Evolutionary conservation across 2,113 vertebrate species (phyloP).

Genomic region (Ciconia stormi): DNA sequence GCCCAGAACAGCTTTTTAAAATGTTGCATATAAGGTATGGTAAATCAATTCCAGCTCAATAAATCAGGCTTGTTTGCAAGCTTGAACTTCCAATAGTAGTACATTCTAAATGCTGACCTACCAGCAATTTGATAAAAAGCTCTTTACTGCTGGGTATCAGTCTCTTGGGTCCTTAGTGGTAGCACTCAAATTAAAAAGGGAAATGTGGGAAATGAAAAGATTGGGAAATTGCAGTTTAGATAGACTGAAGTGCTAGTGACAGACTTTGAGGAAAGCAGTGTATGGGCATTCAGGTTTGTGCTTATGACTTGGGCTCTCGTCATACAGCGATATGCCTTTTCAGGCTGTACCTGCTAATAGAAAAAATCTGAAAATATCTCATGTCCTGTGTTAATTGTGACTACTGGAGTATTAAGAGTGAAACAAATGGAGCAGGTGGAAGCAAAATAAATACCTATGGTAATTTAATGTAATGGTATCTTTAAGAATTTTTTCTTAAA

Average conservation of each 20-base stretch:
- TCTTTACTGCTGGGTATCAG: neutral
- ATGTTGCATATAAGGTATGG: neutral
- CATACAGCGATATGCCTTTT: neutral
- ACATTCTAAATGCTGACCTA: neutral
- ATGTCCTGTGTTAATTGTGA: neutral
- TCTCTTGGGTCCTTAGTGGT: neutral
- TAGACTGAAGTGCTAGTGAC: neutral
- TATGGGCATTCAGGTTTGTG: neutral
- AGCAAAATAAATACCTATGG: neutral
- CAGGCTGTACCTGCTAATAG: neutral
- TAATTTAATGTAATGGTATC: neutral
- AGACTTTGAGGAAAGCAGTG: neutral
- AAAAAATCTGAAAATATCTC: neutral
- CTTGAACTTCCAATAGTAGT: neutral
- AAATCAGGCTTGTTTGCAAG: conserved; percentile 22
- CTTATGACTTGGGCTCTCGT: neutral
- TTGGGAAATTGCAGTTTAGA: neutral
- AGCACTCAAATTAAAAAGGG: neutral
- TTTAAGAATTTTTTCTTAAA: neutral
- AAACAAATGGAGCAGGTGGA: neutral
- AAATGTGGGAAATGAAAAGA: neutral
- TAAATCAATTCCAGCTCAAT: conserved; percentile 10
- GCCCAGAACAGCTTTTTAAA: conserved; percentile 32
- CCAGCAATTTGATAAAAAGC: neutral
- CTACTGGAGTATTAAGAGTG: neutral